A percentile compares a stretch with the other conserved stretches of the same genome.
phyloP scores from a whole-genome alignment of 1,140 invertebrate genomes.

The Neodiprion pinetum region DNA sequence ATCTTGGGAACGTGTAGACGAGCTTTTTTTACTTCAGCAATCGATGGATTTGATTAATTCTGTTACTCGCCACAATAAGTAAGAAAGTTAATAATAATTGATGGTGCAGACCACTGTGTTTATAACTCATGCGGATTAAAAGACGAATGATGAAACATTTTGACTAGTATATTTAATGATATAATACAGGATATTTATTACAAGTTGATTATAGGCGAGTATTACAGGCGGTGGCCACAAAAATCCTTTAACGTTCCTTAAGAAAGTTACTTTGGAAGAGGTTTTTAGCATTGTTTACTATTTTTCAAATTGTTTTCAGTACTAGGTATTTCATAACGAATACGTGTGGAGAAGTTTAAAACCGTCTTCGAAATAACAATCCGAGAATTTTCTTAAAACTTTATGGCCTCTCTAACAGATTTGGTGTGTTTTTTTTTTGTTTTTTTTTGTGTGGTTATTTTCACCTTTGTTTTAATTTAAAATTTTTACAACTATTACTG shows the following conservation, averaged over 20 bases:
- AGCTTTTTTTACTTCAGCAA: no score
- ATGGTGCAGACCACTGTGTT: no score
- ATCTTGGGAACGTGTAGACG: no score
- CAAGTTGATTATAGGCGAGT: conserved; percentile 22
- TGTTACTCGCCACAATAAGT: background rate
- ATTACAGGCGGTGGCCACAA: background rate
- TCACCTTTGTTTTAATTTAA: no score
- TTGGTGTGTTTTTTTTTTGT: no score
- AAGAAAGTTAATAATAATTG: background rate
- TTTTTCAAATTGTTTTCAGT: no score
- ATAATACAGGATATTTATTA: conserved; percentile 47
- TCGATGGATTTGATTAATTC: no score
- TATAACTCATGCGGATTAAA: background rate
- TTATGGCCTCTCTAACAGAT: background rate
- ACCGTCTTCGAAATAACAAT: background rate
- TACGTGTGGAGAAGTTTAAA: background rate
- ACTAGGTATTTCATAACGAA: no score
- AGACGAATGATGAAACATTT: conserved; percentile 27
- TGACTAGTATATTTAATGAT: conserved; percentile 53
- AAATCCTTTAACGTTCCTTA: background rate
- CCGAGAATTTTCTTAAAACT: background rate
- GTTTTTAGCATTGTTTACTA: background rate
- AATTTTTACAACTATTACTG: background rate
- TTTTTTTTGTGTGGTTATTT: no score
- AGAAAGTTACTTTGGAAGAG: background rate